These are phyloP conservation scores for Drosophila trapezifrons DNA, from an alignment of 1,140 invertebrate species.

Conservation along the genomic window DNA sequence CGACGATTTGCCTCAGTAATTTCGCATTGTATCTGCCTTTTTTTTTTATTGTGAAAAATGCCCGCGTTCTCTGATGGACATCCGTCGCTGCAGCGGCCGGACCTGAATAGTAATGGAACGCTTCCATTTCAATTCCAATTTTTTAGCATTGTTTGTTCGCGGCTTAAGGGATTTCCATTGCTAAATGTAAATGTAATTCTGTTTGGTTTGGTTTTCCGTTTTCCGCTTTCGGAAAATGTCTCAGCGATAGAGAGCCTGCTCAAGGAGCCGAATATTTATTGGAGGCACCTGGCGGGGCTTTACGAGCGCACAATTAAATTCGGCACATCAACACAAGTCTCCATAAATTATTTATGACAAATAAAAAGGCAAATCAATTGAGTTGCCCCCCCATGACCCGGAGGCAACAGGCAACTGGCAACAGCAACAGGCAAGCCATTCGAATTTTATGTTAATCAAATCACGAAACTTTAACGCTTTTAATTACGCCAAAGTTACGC, in stretches of 20 bases:
- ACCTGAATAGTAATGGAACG: constrained; percentile 41
- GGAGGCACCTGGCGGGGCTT: constrained; percentile 33
- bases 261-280: constrained; percentile 12
- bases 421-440: constrained; percentile 36
- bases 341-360: constrained; percentile 69
- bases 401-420: constrained; percentile 13
- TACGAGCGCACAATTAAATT: constrained; percentile 59
- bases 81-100: constrained; percentile 16
- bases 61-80: constrained; percentile 17
- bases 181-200: constrained; percentile 56
- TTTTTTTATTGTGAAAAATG: constrained; percentile 6
- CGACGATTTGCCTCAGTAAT: constrained; percentile 37
- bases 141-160: constrained; percentile 33
- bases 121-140: constrained; percentile 34
- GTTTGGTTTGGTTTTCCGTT: constrained; percentile 12
- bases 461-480: constrained; percentile 69
- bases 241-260: not conserved
- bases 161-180: constrained; percentile 60
- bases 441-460: constrained; percentile 66
- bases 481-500: constrained; percentile 61
- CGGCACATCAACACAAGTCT: constrained; percentile 26
- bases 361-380: constrained; percentile 70
- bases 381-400: constrained; percentile 21
- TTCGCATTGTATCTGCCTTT: constrained; percentile 38
- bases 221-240: not conserved